These are phyloP conservation scores for Oryzias melastigma DNA, from an alignment of 2,113 vertebrate genomes.

Conservation along the genomic window DNA sequence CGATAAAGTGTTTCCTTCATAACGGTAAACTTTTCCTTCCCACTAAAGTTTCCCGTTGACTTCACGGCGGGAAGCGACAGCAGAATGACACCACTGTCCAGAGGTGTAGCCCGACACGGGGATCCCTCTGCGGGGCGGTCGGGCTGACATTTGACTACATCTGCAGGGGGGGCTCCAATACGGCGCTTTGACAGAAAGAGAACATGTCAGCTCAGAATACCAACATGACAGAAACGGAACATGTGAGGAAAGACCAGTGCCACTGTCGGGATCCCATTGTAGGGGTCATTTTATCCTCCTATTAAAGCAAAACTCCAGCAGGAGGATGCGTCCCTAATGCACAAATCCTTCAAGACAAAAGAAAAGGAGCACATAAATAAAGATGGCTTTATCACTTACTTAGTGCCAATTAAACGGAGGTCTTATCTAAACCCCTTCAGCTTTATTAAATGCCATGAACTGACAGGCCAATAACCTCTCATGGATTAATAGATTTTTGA, in stretches of 20 bases:
- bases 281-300: not conserved
- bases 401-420: constrained; percentile 54
- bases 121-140: constrained; percentile 29
- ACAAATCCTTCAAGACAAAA: constrained; percentile 33
- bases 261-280: constrained; percentile 7
- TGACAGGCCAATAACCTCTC: constrained; percentile 64
- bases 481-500: constrained; percentile 75
- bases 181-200: constrained; percentile 62
- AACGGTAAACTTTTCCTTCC: too few species aligned
- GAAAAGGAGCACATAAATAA: constrained; percentile 56
- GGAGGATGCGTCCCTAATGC: constrained; percentile 6
- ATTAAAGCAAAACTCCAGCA: constrained; percentile 9
- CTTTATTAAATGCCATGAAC: constrained; percentile 63
- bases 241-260: constrained; percentile 14
- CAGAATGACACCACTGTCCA: constrained; percentile 34
- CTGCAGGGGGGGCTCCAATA: constrained; percentile 61
- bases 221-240: constrained; percentile 28
- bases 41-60: constrained; percentile 10
- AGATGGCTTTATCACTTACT: constrained; percentile 51
- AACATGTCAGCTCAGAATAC: constrained; percentile 57
- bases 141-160: constrained; percentile 67
- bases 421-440: constrained; percentile 62
- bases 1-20: too few species aligned
- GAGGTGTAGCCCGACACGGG: constrained; percentile 39
- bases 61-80: constrained; percentile 41